These are phyloP conservation scores for Bimastos eiseni DNA, from an alignment of 2,888 invertebrate genomes.

Conservation along the genomic window DNA sequence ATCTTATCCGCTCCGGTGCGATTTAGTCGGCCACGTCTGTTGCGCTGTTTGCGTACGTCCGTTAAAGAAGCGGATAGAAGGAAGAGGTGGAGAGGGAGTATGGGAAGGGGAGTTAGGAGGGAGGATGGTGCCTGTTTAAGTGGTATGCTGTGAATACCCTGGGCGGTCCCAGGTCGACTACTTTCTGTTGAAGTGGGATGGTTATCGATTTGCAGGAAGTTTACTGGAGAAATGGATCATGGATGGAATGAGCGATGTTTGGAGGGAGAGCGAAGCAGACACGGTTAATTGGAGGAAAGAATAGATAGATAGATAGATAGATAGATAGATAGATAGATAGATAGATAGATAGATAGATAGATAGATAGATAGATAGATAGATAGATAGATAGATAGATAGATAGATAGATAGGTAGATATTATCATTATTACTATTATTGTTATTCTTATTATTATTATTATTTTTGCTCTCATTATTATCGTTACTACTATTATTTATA, in stretches of 20 bases:
- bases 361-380: not conserved
- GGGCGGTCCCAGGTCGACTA: not conserved
- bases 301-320: not conserved
- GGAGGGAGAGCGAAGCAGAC: not conserved
- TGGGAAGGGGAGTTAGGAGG: not conserved
- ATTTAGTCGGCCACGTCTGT: not conserved
- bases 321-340: not conserved
- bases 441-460: not conserved
- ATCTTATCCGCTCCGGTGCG: not conserved
- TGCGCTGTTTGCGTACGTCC: not conserved
- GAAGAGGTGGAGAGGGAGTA: not conserved
- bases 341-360: not conserved
- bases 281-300: not conserved
- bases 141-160: not conserved
- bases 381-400: not conserved
- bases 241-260: not conserved
- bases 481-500: not conserved
- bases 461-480: not conserved
- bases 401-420: not conserved
- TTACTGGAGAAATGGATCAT: not conserved
- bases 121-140: not conserved
- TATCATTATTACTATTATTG: not conserved
- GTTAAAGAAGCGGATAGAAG: not conserved
- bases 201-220: not conserved
- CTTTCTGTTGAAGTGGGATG: not conserved